Evolutionary conservation across 2,797 vertebrate species (phyloP).

Genomic region (Sebastes trivittatus): DNA sequence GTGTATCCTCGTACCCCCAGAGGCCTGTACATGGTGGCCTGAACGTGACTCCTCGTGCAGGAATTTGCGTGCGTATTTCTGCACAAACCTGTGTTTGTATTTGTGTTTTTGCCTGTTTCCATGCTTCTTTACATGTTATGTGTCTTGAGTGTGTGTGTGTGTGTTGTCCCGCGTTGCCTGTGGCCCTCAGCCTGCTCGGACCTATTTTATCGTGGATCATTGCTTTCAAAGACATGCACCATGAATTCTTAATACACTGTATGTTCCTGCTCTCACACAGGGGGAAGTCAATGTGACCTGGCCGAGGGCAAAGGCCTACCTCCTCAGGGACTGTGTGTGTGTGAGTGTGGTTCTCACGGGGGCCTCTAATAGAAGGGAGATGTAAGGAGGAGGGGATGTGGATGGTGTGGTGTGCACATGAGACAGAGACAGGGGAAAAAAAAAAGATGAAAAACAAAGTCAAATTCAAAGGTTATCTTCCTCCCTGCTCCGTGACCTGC

Average conservation of each 20-base stretch:
- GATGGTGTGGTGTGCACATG: background rate
- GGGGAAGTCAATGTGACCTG: constrained; percentile 27
- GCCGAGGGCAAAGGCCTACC: constrained; percentile 23
- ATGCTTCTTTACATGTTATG: background rate
- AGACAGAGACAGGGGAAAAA: background rate
- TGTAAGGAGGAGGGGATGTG: constrained; percentile 8
- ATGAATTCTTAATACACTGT: constrained; percentile 60
- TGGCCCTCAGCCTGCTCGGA: background rate
- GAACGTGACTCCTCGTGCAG: background rate
- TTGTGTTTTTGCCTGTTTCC: background rate
- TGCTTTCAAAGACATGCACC: constrained; percentile 45
- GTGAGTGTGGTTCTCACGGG: constrained; percentile 8
- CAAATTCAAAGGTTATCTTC: constrained; percentile 17
- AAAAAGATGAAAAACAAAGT: constrained; percentile 3
- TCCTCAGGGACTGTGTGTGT: background rate
- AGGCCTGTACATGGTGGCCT: constrained; percentile 15
- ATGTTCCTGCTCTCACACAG: constrained; percentile 36
- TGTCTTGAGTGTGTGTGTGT: background rate
- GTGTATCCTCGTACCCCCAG: constrained; percentile 17
- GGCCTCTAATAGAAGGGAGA: constrained; percentile 2
- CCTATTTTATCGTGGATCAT: constrained; percentile 37
- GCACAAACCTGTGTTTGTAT: constrained; percentile 3
- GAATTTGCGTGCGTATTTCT: constrained; percentile 8
- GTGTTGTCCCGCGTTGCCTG: background rate
- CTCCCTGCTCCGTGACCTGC: constrained; percentile 4